These are phyloP conservation scores for Thyatira batis DNA, from an alignment of 2,888 invertebrate species.

Conservation along the genomic window DNA sequence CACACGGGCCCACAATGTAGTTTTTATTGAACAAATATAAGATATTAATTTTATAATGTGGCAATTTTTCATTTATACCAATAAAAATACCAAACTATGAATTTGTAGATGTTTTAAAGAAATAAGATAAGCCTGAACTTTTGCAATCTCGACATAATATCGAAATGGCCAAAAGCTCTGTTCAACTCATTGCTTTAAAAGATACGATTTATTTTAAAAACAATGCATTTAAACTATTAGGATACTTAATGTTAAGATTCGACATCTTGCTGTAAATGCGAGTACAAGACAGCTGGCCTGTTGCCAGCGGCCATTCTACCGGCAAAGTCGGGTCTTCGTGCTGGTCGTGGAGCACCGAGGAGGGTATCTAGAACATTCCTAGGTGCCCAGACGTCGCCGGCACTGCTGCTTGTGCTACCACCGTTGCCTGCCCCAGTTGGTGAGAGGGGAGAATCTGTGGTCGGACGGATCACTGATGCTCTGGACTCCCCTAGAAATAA, in stretches of 20 bases:
- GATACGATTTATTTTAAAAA: neutral
- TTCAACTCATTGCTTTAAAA: neutral
- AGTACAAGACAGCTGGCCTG: conserved; percentile 87
- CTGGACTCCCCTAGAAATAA: conserved; percentile 62
- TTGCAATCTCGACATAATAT: neutral
- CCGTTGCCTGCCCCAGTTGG: conserved; percentile 84
- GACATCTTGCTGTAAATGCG: conserved; percentile 82
- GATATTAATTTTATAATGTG: conserved; percentile 82
- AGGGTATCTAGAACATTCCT: conserved; percentile 81
- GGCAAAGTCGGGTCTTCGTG: conserved; percentile 82
- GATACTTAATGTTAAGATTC: conserved; percentile 53
- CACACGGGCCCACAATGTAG: conserved; percentile 82
- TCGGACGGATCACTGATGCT: conserved; percentile 83
- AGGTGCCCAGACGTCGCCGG: conserved; percentile 67
- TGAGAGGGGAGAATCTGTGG: conserved; percentile 93
- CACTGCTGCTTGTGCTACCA: conserved; percentile 21
- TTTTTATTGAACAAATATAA: conserved; percentile 83
- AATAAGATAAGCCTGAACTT: neutral
- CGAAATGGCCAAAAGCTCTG: neutral
- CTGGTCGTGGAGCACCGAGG: conserved; percentile 75
- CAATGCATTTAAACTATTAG: conserved; percentile 19
- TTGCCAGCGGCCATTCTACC: conserved; percentile 85
- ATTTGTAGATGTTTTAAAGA: neutral
- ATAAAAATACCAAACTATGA: neutral
- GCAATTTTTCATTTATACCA: conserved; percentile 56